Base-by-base conservation (phyloP, 2,113 vertebrate species). In the Arvicanthis niloticus region DNA sequence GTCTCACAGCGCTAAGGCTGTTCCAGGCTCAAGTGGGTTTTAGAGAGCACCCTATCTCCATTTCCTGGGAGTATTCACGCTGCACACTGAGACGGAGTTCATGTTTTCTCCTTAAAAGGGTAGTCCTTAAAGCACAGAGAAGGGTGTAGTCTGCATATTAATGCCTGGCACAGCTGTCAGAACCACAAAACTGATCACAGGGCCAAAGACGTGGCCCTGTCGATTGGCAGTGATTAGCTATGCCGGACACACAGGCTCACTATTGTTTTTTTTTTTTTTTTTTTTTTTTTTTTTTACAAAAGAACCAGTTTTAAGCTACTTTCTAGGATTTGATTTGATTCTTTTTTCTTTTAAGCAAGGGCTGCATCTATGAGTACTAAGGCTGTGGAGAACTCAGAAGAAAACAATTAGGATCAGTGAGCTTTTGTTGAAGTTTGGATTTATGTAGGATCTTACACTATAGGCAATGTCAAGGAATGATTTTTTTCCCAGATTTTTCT, bases 241-340 rank as follows among this genome's bases (percentile, higher is more conserved):
- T 29, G 51, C 26, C 37, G 67, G 34, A 45, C 1, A 22, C 5
- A 37, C 17, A 95, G 76, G 5, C 37, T 90, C 34, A 77, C 15
- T 24, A n/a, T 65, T 73, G 4, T 15, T 37, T 62, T 77, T 94
- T 93, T 48, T 48, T 48, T 48, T 48, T 56, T 15, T 62, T 62
- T 24, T 24, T 62, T 62, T 24, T 62, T 24, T 62, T 62, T 62
- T 62, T 62, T 65, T 65, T 0, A 40, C 29, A 78, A 56, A 84
- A 81, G 88, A 92, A 75, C 11, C 67, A 22, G 31, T 68, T 75
- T 95, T 72, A 92, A 96, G 56, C 58, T 48, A 73, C 53, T 94
- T 85, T 53, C 42, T 58, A 75, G 53, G 26, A 85, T 31, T 81
- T 72, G 56, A 26, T 95, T 90, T 96, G 22, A 29, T 40, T 87